phyloP scores from a whole-genome alignment of 2,888 invertebrate genomes.

The Argyra leucocephala region DNA sequence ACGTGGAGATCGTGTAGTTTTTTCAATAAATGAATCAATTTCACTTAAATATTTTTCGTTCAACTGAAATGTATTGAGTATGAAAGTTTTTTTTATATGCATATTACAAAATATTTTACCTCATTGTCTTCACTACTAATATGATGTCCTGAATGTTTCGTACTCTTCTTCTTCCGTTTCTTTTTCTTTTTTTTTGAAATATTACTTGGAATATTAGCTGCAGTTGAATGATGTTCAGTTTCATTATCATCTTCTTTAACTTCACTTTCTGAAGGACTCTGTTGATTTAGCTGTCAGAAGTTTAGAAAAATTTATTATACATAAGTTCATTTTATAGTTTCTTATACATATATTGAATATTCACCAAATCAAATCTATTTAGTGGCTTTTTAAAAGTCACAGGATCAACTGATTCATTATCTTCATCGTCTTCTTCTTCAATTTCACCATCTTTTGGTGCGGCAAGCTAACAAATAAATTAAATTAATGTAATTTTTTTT shows the following conservation, averaged over 20 bases:
- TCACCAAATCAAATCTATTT: constrained; percentile 62
- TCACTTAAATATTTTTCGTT: constrained; percentile 37
- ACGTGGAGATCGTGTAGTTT: constrained; percentile 24
- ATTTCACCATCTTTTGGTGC: constrained; percentile 31
- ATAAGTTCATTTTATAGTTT: not conserved
- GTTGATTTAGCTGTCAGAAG: constrained; percentile 51
- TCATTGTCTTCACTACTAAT: constrained; percentile 58
- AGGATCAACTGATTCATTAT: constrained; percentile 46
- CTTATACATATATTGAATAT: constrained; percentile 24
- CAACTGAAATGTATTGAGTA: constrained; percentile 21
- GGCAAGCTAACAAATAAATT: not conserved
- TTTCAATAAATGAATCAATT: constrained; percentile 36
- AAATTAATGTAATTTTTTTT: not conserved
- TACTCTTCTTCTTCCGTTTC: constrained; percentile 56
- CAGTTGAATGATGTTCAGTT: constrained; percentile 50
- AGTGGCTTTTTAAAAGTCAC: constrained; percentile 48
- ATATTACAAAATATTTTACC: constrained; percentile 37
- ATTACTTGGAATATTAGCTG: constrained; percentile 44
- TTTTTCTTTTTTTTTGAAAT: constrained; percentile 51
- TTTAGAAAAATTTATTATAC: constrained; percentile 8
- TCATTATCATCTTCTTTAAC: constrained; percentile 60
- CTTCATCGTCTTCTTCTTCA: constrained; percentile 38
- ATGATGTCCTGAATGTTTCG: constrained; percentile 44
- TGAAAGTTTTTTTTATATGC: not conserved
- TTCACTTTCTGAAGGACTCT: constrained; percentile 58